Percentiles rank a stretch among this genome's conserved stretches.
Evolutionary conservation across 2,113 vertebrate genomes (phyloP).

Genomic region (Gobio gobio): DNA sequence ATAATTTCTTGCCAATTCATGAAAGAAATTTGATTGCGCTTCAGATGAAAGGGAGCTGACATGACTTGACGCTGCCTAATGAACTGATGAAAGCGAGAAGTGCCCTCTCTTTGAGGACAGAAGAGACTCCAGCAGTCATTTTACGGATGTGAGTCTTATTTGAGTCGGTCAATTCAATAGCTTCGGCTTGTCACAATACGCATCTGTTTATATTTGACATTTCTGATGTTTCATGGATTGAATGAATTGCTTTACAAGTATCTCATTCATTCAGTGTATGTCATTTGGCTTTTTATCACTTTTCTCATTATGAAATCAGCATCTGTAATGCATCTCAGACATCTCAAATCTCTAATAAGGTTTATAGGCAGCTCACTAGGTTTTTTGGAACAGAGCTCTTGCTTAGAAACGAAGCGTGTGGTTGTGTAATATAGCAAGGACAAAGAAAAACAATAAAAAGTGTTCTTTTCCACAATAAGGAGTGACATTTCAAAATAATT

Average conservation of each 20-base stretch:
- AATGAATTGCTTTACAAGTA: not conserved
- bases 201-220: constrained; percentile 13
- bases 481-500: no score
- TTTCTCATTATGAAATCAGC: not conserved
- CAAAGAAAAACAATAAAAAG: not conserved
- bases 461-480: constrained; percentile 1
- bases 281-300: not conserved
- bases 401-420: constrained; percentile 10
- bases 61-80: constrained; percentile 20
- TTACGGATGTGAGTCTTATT: not conserved
- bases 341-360: no score
- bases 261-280: not conserved
- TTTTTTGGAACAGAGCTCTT: not conserved
- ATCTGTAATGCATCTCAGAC: no score
- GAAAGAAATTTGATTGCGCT: constrained; percentile 45
- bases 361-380: no score
- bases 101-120: not conserved
- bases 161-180: not conserved
- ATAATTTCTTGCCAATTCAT: not conserved
- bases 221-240: not conserved
- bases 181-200: not conserved
- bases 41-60: constrained; percentile 45
- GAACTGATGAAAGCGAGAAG: constrained; percentile 8
- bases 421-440: not conserved
- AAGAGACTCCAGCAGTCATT: not conserved